Evolutionary conservation across 2,797 vertebrate species (phyloP).

Genomic region (Rachycentron canadum): DNA sequence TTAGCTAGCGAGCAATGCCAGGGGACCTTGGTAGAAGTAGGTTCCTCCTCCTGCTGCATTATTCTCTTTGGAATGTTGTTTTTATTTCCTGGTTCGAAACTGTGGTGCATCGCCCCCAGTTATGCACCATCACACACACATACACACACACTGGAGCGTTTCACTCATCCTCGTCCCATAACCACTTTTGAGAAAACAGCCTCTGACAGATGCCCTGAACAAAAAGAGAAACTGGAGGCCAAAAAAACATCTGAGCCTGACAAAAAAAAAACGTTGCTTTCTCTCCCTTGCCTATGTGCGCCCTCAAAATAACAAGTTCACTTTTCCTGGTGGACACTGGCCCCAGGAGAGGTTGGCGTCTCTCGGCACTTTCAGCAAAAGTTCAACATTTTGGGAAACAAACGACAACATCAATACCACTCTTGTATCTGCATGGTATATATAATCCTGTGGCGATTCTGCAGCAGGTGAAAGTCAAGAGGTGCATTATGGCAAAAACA

Average conservation of each 20-base stretch:
- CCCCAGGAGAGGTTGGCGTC: neutral
- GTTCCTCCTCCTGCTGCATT: conserved; percentile 82
- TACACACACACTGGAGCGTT: conserved; percentile 7
- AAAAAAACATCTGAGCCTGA: conserved; percentile 58
- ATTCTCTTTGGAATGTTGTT: conserved; percentile 83
- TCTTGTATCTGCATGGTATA: neutral
- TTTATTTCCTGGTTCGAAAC: conserved; percentile 79
- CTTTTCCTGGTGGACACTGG: conserved; percentile 28
- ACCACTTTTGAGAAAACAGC: conserved; percentile 76
- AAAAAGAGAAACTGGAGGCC: conserved; percentile 59
- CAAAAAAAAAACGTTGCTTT: conserved; percentile 30
- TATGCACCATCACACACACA: conserved; percentile 41
- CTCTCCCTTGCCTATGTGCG: neutral
- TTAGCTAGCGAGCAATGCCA: conserved; percentile 53
- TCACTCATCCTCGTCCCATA: conserved; percentile 66
- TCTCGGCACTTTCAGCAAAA: conserved; percentile 10
- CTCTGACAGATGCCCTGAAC: conserved; percentile 75
- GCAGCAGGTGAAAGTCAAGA: conserved; percentile 25
- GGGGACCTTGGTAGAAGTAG: conserved; percentile 72
- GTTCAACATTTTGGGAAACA: conserved; percentile 4
- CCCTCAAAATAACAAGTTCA: conserved; percentile 55
- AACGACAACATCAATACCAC: neutral
- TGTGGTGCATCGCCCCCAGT: conserved; percentile 60
- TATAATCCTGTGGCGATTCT: neutral
- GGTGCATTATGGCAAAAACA: conserved; percentile 29